Conservation (phyloP, 2,797 vertebrate species). For the Mionectes olivaceus region DNA sequence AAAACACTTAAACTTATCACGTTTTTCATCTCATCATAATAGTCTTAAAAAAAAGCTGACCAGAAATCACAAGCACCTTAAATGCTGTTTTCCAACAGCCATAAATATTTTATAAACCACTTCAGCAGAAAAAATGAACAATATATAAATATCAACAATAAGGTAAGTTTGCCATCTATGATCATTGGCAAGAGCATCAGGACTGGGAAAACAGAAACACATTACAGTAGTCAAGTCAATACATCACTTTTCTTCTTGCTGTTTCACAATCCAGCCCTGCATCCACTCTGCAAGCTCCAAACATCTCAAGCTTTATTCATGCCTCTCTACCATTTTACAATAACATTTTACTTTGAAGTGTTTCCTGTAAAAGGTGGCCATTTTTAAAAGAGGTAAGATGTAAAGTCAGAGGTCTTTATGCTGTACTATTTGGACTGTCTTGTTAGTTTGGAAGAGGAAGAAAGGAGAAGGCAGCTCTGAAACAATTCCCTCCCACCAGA, state of each 20-base stretch:
- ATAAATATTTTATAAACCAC: constrained; percentile 41
- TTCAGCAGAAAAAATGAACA: background rate
- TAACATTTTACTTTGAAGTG: background rate
- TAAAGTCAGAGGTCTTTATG: background rate
- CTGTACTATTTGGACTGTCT: background rate
- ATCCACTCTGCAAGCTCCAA: background rate
- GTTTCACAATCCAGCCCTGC: background rate
- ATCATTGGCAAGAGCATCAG: background rate
- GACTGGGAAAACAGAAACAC: background rate
- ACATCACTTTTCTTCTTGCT: background rate
- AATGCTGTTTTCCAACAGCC: background rate
- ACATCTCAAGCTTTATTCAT: background rate
- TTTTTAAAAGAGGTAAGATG: background rate
- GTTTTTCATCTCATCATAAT: background rate
- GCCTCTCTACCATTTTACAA: background rate
- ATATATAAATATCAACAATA: background rate
- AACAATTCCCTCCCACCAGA: background rate
- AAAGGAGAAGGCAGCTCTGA: background rate
- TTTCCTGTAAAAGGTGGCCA: background rate
- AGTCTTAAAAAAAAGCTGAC: background rate
- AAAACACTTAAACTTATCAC: background rate
- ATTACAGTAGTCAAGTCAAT: background rate
- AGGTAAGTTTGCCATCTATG: background rate
- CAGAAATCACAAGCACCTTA: background rate
- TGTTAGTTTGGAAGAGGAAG: background rate